phyloP scores from a whole-genome alignment of 2,113 vertebrate genomes.

The Scortum barcoo region DNA sequence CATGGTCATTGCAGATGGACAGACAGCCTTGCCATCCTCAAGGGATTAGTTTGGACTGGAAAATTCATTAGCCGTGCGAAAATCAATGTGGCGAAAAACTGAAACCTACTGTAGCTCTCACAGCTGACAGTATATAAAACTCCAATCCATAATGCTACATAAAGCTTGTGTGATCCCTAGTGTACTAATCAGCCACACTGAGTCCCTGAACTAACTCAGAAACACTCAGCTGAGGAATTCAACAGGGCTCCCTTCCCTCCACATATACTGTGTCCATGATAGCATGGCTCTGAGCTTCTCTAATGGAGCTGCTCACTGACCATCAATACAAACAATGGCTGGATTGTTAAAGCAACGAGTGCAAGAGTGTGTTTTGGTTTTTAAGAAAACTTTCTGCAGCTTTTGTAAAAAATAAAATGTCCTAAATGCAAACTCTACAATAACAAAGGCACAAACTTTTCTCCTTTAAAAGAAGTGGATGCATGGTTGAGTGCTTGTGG shows the following conservation, averaged over 20 bases:
- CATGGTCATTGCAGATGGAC: constrained; percentile 50
- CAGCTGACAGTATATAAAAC: background rate
- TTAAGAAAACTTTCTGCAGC: background rate
- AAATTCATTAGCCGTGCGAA: constrained; percentile 27
- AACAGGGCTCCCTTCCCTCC: too few species aligned
- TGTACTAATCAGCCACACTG: background rate
- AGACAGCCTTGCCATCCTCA: constrained; percentile 18
- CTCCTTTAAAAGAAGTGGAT: background rate
- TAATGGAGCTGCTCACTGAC: constrained; percentile 3
- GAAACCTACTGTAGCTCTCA: constrained; percentile 7
- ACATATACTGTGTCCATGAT: background rate
- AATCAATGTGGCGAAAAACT: constrained; percentile 45
- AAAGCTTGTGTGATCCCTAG: background rate
- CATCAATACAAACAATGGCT: background rate
- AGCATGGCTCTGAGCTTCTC: background rate
- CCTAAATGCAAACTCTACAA: background rate
- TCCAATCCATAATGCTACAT: background rate
- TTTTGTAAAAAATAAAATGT: background rate
- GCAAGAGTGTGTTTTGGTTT: background rate
- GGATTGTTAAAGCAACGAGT: background rate
- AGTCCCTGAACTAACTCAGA: background rate
- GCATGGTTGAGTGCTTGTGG: too few species aligned
- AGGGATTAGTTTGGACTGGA: constrained; percentile 7
- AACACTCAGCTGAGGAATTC: background rate
- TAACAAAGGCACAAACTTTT: background rate